Conservation (phyloP, 2,888 invertebrate genomes). For the Xestia rhomboidea region DNA sequence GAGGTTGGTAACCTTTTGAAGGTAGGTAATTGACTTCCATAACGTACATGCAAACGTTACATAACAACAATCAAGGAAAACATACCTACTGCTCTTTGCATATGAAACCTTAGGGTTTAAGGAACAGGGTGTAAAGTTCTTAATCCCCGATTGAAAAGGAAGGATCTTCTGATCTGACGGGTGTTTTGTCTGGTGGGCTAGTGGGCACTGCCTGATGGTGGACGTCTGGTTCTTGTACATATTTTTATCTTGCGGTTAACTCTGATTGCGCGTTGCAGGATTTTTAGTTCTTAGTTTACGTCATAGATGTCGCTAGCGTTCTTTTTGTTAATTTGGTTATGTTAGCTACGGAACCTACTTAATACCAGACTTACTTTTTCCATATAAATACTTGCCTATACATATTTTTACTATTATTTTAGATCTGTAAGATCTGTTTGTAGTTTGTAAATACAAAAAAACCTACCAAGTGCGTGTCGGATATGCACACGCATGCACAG, state of each 20-base stretch:
- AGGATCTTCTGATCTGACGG: background rate
- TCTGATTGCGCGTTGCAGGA: background rate
- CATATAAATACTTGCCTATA: too few relatives aligned
- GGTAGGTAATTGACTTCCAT: slow-evolving; percentile 38
- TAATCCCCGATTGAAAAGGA: background rate
- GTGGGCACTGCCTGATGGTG: background rate
- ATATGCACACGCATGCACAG: background rate
- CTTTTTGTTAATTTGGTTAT: background rate
- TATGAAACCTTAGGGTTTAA: background rate
- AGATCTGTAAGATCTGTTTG: too few relatives aligned
- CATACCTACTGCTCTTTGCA: background rate
- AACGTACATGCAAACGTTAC: slow-evolving; percentile 15
- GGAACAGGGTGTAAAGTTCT: background rate
- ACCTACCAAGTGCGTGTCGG: background rate
- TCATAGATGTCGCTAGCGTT: background rate
- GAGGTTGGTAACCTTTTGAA: slow-evolving; percentile 40
- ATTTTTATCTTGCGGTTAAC: background rate
- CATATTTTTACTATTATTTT: too few relatives aligned
- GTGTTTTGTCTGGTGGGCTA: background rate
- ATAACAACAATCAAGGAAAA: slow-evolving; percentile 5
- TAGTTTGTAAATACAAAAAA: background rate
- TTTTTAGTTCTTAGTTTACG: background rate
- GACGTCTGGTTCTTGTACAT: background rate
- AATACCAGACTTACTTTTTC: background rate
- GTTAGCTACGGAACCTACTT: background rate